Percentiles rank a stretch among this genome's conserved stretches.
Conservation (phyloP, 2,888 invertebrate genomes). For the Aspidapion aeneum region DNA sequence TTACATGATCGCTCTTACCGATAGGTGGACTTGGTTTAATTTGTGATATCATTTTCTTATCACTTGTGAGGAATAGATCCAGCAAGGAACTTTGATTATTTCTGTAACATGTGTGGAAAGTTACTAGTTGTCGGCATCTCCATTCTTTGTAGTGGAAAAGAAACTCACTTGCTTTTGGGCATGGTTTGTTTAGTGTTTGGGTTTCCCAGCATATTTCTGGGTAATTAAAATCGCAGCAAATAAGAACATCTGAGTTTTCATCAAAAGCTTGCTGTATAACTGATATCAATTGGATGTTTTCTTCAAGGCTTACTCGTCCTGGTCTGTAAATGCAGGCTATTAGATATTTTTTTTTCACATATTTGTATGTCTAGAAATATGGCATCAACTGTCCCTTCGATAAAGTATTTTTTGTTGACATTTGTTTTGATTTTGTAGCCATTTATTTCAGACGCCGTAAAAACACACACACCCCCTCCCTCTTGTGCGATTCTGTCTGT, state of each 20-base stretch:
- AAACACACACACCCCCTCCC: too few species aligned
- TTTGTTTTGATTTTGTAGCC: too few species aligned
- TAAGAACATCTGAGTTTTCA: background rate
- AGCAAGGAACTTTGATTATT: background rate
- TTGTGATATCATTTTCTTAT: background rate
- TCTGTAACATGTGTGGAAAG: background rate
- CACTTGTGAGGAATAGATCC: background rate
- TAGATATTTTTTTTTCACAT: too few species aligned
- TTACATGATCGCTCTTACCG: background rate
- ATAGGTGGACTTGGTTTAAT: background rate
- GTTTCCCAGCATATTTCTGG: background rate
- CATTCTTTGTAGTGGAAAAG: background rate
- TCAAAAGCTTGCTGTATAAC: background rate
- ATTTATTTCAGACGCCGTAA: too few species aligned
- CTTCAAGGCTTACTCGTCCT: background rate
- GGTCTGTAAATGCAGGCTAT: too few species aligned
- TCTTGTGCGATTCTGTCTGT: too few species aligned
- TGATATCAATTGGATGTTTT: background rate
- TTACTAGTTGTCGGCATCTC: background rate
- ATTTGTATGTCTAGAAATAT: too few species aligned
- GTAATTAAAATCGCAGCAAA: background rate
- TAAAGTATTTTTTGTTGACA: too few species aligned
- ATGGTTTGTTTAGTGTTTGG: background rate
- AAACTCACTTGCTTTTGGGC: background rate
- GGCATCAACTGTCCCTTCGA: too few species aligned